Evolutionary conservation across 1,140 invertebrate genomes (phyloP).

Genomic region (Penaeus indicus): DNA sequence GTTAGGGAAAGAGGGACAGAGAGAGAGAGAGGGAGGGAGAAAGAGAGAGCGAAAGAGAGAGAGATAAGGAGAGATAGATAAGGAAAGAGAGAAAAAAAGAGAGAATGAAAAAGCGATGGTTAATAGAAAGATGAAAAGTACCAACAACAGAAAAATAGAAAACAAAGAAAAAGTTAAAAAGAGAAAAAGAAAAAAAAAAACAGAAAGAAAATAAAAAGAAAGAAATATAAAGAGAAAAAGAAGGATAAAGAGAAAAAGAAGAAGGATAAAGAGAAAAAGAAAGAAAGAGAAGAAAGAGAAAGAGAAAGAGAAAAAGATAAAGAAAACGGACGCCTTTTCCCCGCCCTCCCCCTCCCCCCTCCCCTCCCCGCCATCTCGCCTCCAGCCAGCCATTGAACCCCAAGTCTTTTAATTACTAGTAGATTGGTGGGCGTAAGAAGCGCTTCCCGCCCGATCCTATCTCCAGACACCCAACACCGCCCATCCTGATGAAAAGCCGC

Average conservation of each 20-base stretch:
- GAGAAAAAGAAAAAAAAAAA: not conserved
- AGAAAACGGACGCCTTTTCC: too few relatives aligned
- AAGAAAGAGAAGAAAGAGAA: too few relatives aligned
- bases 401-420: conserved; percentile 60
- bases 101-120: not conserved
- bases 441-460: conserved; percentile 51
- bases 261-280: too few relatives aligned
- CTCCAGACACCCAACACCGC: conserved; percentile 55
- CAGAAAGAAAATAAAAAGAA: not conserved
- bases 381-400: not conserved
- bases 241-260: not conserved
- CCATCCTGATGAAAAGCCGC: conserved; percentile 57
- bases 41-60: not conserved
- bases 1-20: not conserved
- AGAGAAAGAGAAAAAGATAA: too few relatives aligned
- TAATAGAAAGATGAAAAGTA: not conserved
- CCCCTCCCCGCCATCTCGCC: not conserved
- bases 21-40: not conserved
- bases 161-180: not conserved
- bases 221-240: not conserved
- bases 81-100: conserved; percentile 4
- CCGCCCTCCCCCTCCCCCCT: not conserved
- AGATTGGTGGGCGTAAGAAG: conserved; percentile 62
- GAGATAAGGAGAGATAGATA: conserved; percentile 9
- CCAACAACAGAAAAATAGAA: not conserved